A percentile compares a stretch with the other conserved stretches of the same genome.
These are phyloP conservation scores for Paralichthys olivaceus DNA, from an alignment of 2,113 vertebrate genomes.

Conservation along the genomic window DNA sequence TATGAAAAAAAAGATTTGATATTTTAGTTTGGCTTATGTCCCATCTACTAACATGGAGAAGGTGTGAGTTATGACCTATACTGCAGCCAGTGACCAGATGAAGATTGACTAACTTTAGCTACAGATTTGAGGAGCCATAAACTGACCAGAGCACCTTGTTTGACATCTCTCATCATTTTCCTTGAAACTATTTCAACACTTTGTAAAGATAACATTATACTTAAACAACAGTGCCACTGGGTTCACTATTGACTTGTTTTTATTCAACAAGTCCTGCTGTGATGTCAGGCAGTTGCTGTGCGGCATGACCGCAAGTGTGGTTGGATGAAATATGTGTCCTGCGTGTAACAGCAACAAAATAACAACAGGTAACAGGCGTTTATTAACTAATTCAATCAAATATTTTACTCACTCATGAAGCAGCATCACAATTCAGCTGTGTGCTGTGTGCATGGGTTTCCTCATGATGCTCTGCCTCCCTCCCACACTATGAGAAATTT, in stretches of 20 bases:
- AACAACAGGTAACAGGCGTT: background rate
- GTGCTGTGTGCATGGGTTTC: conserved; percentile 32
- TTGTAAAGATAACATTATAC: background rate
- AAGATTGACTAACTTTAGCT: too few species aligned
- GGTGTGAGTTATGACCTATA: too few species aligned
- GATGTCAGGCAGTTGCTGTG: background rate
- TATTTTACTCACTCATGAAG: background rate
- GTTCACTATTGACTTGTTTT: background rate
- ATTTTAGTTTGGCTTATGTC: too few species aligned
- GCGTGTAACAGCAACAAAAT: background rate
- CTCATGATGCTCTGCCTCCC: conserved; percentile 38
- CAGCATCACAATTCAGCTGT: background rate
- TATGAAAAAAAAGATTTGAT: too few species aligned
- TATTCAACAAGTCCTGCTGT: conserved; percentile 2
- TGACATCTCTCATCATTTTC: too few species aligned
- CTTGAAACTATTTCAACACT: background rate
- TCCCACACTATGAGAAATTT: conserved; percentile 52
- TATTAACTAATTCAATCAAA: background rate
- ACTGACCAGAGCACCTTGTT: too few species aligned
- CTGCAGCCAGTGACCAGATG: too few species aligned
- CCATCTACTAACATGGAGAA: too few species aligned
- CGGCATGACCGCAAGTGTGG: conserved; percentile 1
- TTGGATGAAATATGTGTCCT: conserved; percentile 5
- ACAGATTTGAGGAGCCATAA: too few species aligned
- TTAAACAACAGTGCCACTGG: background rate